Base-by-base conservation (phyloP, 2,888 invertebrate species). In the Pardosa pseudoannulata region DNA sequence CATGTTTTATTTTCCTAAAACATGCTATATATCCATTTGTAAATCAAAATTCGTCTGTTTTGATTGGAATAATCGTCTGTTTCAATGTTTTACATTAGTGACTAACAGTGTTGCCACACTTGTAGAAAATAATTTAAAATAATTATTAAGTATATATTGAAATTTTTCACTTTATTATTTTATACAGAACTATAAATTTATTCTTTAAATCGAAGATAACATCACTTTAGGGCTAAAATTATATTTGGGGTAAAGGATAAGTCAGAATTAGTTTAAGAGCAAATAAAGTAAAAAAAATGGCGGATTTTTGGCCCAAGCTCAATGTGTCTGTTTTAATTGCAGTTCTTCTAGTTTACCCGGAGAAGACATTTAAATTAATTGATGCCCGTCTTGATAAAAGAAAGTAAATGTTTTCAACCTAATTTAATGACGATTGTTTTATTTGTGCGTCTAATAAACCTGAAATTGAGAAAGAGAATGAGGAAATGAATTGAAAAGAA, bases 321-420 rank as follows among this genome's bases (percentile, higher is more conserved):
- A 56, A 56, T 23, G 56, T 23, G 56, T 56, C 56, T 56, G 56
- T 56, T 56, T 56, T 56, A 56, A 56, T 56, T 56, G 23, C 56
- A 56, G 56, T 56, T 23, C 9, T 46, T 36, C 11, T 7, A n/a
- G 1, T 56, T 56, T 56, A 6, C 3, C 19, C 56, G 5, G 56
- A 19, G 56, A 56, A 56, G 56, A 56, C 56, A 56, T 56, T 56
- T 56, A 56, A 56, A 56, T 56, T 56, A 56, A 56, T 56, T 56
- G 56, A 56, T 56, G 56, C 56, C 56, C 56, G 19, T 23, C 56
- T 23, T 56, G 56, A 56, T 56, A 56, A 23, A 19, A 11, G 19
- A 23, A 56, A 56, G 56, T 56, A 19, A 23, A 56, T 56, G 56
- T 56, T 56, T 56, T 56, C 56, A 56, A 56, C 23, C 23, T 56